These are phyloP conservation scores for Brachyalestes nurse DNA, from an alignment of 2,797 vertebrate species.

Conservation along the genomic window DNA sequence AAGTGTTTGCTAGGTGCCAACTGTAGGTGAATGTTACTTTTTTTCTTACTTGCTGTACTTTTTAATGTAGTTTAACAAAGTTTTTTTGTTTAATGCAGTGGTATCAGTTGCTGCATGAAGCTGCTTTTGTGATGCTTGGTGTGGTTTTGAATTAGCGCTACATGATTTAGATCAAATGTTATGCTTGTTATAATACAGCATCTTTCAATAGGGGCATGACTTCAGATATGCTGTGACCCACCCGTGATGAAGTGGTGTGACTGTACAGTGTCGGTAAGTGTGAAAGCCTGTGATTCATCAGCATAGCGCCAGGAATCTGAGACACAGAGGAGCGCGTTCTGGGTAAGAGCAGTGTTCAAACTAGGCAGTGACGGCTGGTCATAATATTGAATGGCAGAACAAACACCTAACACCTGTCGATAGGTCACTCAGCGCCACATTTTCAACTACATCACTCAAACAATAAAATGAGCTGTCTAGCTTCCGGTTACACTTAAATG, in stretches of 20 bases:
- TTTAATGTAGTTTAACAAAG: background rate
- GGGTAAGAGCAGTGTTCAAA: background rate
- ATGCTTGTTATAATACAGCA: background rate
- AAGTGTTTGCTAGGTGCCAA: background rate
- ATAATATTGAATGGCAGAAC: no score
- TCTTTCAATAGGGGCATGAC: background rate
- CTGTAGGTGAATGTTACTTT: background rate
- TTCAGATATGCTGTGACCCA: background rate
- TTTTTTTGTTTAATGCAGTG: background rate
- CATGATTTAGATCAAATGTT: background rate
- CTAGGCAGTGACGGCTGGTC: background rate
- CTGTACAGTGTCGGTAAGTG: background rate
- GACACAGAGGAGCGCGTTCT: background rate
- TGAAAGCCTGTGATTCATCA: constrained; percentile 5
- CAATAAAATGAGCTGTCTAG: no score
- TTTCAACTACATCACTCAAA: no score
- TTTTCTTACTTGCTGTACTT: background rate
- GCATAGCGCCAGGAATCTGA: background rate
- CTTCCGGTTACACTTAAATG: no score
- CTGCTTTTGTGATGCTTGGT: constrained; percentile 1
- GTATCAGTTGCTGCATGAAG: constrained; percentile 10
- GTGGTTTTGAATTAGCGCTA: background rate
- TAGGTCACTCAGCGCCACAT: no score
- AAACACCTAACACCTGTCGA: no score
- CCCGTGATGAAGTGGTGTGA: background rate